Evolutionary conservation across 2,113 vertebrate species (phyloP), one percentile per base, ranked within the genome.

Genomic region (Fregata magnificens): DNA sequence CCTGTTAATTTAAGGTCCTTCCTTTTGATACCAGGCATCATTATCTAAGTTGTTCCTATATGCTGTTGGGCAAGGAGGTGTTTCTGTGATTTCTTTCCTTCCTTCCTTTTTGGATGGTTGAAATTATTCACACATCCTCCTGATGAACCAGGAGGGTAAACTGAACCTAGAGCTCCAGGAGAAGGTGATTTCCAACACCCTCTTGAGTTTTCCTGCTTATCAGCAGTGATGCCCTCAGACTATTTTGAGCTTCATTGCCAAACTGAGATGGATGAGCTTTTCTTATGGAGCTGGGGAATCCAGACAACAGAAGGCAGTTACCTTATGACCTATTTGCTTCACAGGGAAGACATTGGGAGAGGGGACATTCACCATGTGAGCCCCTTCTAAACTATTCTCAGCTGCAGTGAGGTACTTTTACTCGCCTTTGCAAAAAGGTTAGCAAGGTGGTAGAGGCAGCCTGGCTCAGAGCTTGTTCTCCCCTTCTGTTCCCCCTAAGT

Each of bases 401-500:
- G 16, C 49, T 40, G 53, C n/a, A 82, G 38, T 44, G 34, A 82
- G 49, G 34, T 16, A 63, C 16, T 2, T 88, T 36, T 59, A 82
- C 42, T 58, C 1, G 1, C 18, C 47, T 74, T 67, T 76, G 29
- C 28, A 55, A 93, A 91, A 78, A 14, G 9, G 5, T 47, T n/a
- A 70, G 9, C 13, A 67, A 66, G 38, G 8, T 31, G 32, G 22
- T 21, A 66, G 45, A 86, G 9, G 14, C 12, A 78, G 26, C 21
- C 10, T 63, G 47, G 9, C 56, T 78, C 1, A 2, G 10, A 63
- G 2, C 20, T 89, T 19, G 6, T 42, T 71, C 61, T 61, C 24
- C 20, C 24, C 0, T 0, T 67, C 38, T 61, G 13, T 20, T 82
- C 16, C 40, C 6, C 0, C 0, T 31, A 67, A 66, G 5, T 50